Conservation (phyloP, 2,888 invertebrate species). For the Heliconius ethilla region DNA sequence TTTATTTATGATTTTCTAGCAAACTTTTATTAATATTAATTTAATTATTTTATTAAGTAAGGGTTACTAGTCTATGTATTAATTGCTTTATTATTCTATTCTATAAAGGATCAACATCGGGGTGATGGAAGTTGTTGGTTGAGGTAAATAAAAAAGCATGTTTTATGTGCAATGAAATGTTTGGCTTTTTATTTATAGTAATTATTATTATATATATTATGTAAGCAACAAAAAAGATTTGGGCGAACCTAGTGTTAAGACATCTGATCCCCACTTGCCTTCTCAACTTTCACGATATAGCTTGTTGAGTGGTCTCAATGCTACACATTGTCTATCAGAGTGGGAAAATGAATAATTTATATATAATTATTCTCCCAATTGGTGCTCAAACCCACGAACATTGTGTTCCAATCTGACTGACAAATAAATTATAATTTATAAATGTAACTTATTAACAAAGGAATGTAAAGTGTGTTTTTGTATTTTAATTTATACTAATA, state of each 20-base stretch:
- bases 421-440: not conserved
- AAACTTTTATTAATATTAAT: too few relatives aligned
- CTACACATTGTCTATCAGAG: not conserved
- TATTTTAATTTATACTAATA: not conserved
- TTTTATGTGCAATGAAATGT: conserved; percentile 20
- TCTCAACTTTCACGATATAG: not conserved
- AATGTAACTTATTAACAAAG: not conserved
- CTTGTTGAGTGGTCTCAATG: too few relatives aligned
- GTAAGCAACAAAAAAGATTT: not conserved
- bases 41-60: not conserved
- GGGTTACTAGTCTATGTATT: conserved; percentile 7
- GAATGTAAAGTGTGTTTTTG: not conserved
- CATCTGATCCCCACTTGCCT: not conserved
- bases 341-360: not conserved
- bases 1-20: too few relatives aligned
- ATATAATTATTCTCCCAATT: not conserved
- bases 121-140: conserved; percentile 39
- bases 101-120: conserved; percentile 41
- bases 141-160: conserved; percentile 43
- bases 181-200: conserved; percentile 9
- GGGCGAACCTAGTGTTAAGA: not conserved
- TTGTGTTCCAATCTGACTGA: not conserved
- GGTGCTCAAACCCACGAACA: not conserved
- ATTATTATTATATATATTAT: not conserved
- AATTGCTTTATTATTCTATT: conserved; percentile 31